Base-by-base conservation (phyloP, 1,140 invertebrate species). In the Phenacoccus solenopsis region DNA sequence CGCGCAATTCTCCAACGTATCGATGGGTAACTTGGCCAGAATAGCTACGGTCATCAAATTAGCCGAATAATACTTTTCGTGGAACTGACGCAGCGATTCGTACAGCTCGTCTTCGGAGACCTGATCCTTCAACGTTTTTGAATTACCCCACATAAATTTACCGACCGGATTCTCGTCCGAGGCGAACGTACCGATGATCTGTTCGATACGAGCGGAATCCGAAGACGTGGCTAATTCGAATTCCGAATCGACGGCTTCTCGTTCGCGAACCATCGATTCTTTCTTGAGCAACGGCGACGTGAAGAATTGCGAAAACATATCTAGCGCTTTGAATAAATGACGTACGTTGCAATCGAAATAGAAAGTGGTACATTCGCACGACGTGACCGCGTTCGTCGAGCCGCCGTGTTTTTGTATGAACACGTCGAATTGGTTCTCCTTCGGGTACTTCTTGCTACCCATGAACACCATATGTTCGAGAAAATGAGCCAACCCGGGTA, bases 381-480 rank as follows among this genome's bases (percentile, higher is more conserved):
- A 91, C 5, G 84, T 85, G 69, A 75, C 79, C 21, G 84, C 83
- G 76, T 85, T 84, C 25, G 76, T 76, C 67, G 75, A 76, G 20
- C 84, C 84, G 16, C 81, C 80, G 75, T 80, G 78, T 71, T 77
- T 74, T 24, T 73, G 70, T n/a, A 85, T 72, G 72, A 79, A 84
- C 13, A 77, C 74, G 75, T 83, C 81, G 73, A 84, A 82, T 28
- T 76, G 78, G 77, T 84, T 84, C 74, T 84, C 83, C 70, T 77
- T 74, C 4, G 82, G 82, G 75, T 81, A 85, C 73, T 83, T 83
- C 68, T 82, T 77, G 71, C 81, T 84, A 13, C 85, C 85, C 74
- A 87, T 80, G 21, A 96, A 97, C 5, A 98, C 87, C 93, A 97
- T 96, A 77, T 98, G 94, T 78, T 98, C 94, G 64, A 96, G 84